phyloP scores from a whole-genome alignment of 2,113 vertebrate genomes.

The Macrotis lagotis region DNA sequence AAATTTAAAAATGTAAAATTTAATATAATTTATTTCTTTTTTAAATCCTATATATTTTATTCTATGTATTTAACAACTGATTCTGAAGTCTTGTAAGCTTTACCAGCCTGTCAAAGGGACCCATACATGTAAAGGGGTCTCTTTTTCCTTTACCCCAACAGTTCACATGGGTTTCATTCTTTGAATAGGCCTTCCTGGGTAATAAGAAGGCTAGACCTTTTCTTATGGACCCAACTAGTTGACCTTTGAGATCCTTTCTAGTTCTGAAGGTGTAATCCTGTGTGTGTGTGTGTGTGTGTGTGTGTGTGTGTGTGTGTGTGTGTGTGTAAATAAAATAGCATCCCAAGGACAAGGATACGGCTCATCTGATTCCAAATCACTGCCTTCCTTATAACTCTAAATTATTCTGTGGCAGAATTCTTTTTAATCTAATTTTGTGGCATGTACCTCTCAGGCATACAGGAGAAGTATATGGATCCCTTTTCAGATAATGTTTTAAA shows the following conservation, averaged over 20 bases:
- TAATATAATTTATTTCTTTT: not conserved
- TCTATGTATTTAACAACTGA: not conserved
- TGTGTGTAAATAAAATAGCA: not conserved
- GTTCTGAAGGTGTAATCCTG: not conserved
- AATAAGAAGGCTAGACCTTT: not conserved
- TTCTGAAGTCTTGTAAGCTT: not conserved
- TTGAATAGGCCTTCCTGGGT: not conserved
- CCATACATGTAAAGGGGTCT: too few relatives aligned
- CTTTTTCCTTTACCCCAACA: not conserved
- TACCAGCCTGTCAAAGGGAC: not conserved
- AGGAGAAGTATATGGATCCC: too few relatives aligned
- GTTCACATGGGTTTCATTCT: not conserved
- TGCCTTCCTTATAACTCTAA: not conserved
- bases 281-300: not conserved
- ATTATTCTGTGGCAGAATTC: not conserved
- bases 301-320: not conserved
- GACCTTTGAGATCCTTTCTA: not conserved
- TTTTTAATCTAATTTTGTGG: not conserved
- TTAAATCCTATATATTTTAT: not conserved
- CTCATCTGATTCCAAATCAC: not conserved
- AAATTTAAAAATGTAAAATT: not conserved
- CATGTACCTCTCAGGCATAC: not conserved
- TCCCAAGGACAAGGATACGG: not conserved
- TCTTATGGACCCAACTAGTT: not conserved
- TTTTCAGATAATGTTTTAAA: not conserved